Evolutionary conservation across 2,797 vertebrate genomes (phyloP).

Genomic region (Periparus ater): DNA sequence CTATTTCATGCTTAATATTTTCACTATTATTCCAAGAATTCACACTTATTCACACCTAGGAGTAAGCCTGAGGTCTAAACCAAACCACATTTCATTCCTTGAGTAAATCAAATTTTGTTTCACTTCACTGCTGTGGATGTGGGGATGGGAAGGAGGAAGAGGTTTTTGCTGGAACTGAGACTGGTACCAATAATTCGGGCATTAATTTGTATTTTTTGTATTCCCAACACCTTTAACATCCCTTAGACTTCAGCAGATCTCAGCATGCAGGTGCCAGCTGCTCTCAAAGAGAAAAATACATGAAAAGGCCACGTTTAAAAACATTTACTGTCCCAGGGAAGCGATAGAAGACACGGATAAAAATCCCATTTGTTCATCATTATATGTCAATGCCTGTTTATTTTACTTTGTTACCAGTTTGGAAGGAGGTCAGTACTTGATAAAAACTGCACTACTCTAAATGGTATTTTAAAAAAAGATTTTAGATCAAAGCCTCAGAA

Average conservation of each 20-base stretch:
- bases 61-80: background rate
- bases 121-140: background rate
- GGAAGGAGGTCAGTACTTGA: background rate
- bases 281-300: background rate
- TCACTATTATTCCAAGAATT: background rate
- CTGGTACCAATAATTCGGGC: background rate
- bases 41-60: background rate
- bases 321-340: background rate
- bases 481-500: background rate
- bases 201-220: background rate
- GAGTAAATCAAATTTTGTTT: background rate
- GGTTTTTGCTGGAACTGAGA: background rate
- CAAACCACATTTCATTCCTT: background rate
- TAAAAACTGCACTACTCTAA: background rate
- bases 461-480: background rate
- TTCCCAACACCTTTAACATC: background rate
- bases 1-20: background rate
- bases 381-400: background rate
- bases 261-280: background rate
- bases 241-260: background rate
- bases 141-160: background rate
- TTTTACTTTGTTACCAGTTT: background rate
- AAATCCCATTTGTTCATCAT: background rate
- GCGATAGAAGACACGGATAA: background rate
- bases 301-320: background rate